These are phyloP conservation scores for Eucera pruinosa DNA, from an alignment of 2,888 invertebrate genomes.

Conservation along the genomic window DNA sequence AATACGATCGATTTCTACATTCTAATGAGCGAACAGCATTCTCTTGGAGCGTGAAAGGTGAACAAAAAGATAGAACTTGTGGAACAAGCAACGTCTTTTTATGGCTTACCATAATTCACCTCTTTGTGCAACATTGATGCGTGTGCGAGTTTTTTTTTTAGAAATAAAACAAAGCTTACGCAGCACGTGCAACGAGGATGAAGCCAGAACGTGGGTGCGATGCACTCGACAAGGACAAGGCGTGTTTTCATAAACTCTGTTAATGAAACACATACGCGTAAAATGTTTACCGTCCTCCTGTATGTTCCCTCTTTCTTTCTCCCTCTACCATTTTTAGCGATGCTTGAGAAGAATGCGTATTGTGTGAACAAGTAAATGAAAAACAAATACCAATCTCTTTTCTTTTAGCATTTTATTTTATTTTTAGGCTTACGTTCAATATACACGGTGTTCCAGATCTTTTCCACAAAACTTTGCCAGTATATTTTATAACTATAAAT, in stretches of 20 bases:
- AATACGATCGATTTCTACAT: too few relatives aligned
- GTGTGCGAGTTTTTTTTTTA: conserved; percentile 19
- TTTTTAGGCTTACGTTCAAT: too few relatives aligned
- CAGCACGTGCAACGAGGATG: conserved; percentile 50
- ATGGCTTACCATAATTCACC: conserved; percentile 33
- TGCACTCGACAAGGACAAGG: conserved; percentile 71
- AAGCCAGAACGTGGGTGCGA: conserved; percentile 55
- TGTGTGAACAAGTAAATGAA: too few relatives aligned
- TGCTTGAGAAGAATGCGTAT: background rate
- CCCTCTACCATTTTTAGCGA: background rate
- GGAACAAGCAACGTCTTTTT: conserved; percentile 18
- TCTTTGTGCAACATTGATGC: conserved; percentile 35
- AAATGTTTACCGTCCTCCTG: conserved; percentile 32
- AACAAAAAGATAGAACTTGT: background rate
- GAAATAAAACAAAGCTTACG: conserved; percentile 48
- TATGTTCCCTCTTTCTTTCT: background rate
- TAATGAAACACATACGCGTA: conserved; percentile 66
- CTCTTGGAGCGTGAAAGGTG: background rate
- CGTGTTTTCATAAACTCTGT: conserved; percentile 69
- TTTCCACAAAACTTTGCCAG: too few relatives aligned
- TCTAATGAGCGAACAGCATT: too few relatives aligned
- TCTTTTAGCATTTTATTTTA: too few relatives aligned
- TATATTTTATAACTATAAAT: too few relatives aligned
- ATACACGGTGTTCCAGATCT: too few relatives aligned
- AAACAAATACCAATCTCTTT: too few relatives aligned